Conservation (phyloP, 1,140 invertebrate species). For the Trichonephila clavata region DNA sequence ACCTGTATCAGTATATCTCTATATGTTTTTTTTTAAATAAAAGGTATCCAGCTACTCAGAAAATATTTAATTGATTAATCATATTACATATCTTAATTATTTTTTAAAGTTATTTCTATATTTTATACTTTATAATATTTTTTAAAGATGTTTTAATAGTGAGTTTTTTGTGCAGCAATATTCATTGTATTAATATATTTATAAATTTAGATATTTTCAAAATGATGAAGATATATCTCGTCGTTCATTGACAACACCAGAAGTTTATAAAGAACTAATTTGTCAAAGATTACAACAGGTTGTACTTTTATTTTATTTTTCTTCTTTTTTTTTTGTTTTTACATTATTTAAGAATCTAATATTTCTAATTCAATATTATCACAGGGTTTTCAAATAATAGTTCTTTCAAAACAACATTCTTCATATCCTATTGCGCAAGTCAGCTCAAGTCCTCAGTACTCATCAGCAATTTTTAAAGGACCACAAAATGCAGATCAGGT, state of each 20-base stretch:
- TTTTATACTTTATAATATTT: too few relatives aligned
- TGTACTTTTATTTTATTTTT: not conserved
- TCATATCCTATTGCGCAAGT: conserved; percentile 52
- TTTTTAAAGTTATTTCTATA: too few relatives aligned
- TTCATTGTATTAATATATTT: too few relatives aligned
- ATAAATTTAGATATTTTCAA: conserved; percentile 62
- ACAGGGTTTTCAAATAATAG: conserved; percentile 93
- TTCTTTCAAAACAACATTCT: conserved; percentile 80
- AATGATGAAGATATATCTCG: conserved; percentile 77
- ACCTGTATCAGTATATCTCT: too few relatives aligned
- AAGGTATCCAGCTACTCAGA: too few relatives aligned
- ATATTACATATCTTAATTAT: too few relatives aligned
- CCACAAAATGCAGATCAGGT: not conserved
- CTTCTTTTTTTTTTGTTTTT: not conserved
- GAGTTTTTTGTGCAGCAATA: too few relatives aligned
- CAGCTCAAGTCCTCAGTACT: conserved; percentile 73
- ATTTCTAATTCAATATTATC: conserved; percentile 80
- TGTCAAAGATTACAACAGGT: conserved; percentile 93
- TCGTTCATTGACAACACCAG: conserved; percentile 89
- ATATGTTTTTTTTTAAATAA: too few relatives aligned
- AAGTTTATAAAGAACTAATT: conserved; percentile 95
- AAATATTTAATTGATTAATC: too few relatives aligned
- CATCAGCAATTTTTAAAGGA: conserved; percentile 58
- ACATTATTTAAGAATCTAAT: not conserved
- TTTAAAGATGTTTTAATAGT: too few relatives aligned